Evolutionary conservation across 1,140 invertebrate species (phyloP).

Genomic region (Lordiphosa mommai): DNA sequence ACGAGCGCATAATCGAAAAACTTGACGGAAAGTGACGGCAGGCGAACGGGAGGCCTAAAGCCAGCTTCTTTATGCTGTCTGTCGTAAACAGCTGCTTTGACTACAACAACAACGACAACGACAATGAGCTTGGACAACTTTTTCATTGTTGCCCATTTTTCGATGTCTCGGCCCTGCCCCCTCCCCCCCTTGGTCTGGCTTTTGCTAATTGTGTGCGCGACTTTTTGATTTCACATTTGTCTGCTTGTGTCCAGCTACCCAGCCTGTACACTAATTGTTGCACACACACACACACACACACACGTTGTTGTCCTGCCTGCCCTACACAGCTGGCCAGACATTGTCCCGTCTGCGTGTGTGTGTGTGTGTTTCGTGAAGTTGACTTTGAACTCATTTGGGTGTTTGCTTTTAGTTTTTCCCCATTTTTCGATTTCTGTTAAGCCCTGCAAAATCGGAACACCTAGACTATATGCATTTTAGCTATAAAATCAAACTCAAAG

Average conservation of each 20-base stretch:
- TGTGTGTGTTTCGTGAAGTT: not conserved
- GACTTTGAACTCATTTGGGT: not conserved
- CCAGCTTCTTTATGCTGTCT: conserved; percentile 22
- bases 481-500: too few relatives aligned
- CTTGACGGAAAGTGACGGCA: conserved; percentile 19
- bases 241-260: conserved; percentile 13
- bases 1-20: conserved; percentile 75
- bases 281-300: not conserved
- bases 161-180: conserved; percentile 34
- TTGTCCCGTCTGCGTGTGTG: not conserved
- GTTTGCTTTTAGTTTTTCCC: too few relatives aligned
- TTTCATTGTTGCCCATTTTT: conserved; percentile 54
- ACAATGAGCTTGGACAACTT: conserved; percentile 36
- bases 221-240: conserved; percentile 48
- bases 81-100: conserved; percentile 45
- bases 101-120: conserved; percentile 30
- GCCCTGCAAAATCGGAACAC: too few relatives aligned
- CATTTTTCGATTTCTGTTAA: too few relatives aligned
- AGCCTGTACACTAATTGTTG: not conserved
- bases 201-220: conserved; percentile 63
- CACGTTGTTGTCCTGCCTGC: too few relatives aligned
- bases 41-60: conserved; percentile 43
- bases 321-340: conserved; percentile 3
- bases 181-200: conserved; percentile 10
- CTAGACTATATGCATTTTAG: too few relatives aligned